Evolutionary conservation across 2,113 vertebrate genomes (phyloP).

Genomic region (Synodontis membranacea): DNA sequence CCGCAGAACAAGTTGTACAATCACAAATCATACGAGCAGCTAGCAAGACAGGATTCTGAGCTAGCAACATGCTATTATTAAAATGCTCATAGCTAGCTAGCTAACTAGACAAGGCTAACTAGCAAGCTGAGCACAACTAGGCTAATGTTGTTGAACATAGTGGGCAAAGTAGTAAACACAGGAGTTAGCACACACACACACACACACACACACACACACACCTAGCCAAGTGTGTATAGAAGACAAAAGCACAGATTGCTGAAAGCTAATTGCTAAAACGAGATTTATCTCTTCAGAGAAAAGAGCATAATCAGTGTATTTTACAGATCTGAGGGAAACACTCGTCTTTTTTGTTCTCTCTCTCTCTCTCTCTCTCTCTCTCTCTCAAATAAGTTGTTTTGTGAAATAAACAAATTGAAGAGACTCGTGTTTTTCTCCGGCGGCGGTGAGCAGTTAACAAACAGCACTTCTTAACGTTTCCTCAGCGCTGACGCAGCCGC

Average conservation of each 20-base stretch:
- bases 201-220: neutral
- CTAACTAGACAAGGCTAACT: neutral
- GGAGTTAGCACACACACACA: neutral
- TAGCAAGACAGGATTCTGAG: neutral
- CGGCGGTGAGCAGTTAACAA: constrained; percentile 47
- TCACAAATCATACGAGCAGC: neutral
- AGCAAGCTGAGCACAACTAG: neutral
- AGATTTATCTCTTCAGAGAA: neutral
- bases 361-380: neutral
- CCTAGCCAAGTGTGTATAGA: neutral
- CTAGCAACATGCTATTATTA: neutral
- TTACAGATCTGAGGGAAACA: neutral
- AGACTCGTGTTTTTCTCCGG: constrained; percentile 35
- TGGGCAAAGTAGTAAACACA: too few relatives aligned
- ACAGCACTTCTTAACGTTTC: constrained; percentile 49
- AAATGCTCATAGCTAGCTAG: neutral
- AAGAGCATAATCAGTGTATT: neutral
- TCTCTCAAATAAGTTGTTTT: constrained; percentile 32
- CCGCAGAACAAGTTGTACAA: neutral
- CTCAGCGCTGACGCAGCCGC: constrained; percentile 45
- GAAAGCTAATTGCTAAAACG: neutral
- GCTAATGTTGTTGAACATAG: neutral
- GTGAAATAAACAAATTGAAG: constrained; percentile 42
- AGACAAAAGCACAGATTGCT: neutral
- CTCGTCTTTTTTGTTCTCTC: neutral